phyloP scores from a whole-genome alignment of 2,113 vertebrate species.

The Carettochelys insculpta region DNA sequence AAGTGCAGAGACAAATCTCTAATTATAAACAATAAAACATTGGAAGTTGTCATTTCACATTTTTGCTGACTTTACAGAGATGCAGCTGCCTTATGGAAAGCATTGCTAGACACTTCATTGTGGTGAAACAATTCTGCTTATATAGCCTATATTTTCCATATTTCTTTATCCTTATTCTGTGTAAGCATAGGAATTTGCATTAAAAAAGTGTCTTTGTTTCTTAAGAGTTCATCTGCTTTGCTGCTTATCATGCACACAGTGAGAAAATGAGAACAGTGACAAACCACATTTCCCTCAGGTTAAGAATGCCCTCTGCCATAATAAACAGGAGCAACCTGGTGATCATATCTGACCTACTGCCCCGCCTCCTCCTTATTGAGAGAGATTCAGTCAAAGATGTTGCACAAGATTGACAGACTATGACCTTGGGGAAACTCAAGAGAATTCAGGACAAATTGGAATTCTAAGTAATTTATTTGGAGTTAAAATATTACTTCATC shows the following conservation, averaged over 20 bases:
- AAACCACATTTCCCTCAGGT: slow-evolving; percentile 18
- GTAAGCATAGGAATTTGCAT: slow-evolving; percentile 60
- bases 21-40: slow-evolving; percentile 58
- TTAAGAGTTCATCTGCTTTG: slow-evolving; percentile 61
- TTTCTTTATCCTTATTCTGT: slow-evolving; percentile 53
- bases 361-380: slow-evolving; percentile 49
- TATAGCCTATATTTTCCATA: slow-evolving; percentile 35
- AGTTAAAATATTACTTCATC: slow-evolving; percentile 56
- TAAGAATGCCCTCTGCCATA: neutral
- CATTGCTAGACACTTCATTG: slow-evolving; percentile 58
- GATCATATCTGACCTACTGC: slow-evolving; percentile 13
- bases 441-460: slow-evolving; percentile 65
- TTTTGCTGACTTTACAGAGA: slow-evolving; percentile 59
- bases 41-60: slow-evolving; percentile 40
- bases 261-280: slow-evolving; percentile 33
- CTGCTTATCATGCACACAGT: slow-evolving; percentile 50
- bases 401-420: slow-evolving; percentile 22
- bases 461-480: slow-evolving; percentile 66
- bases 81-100: slow-evolving; percentile 61
- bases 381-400: slow-evolving; percentile 51
- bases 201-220: slow-evolving; percentile 61
- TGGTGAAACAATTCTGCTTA: slow-evolving; percentile 50
- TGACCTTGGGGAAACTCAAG: slow-evolving; percentile 32
- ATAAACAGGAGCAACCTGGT: neutral
- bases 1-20: slow-evolving; percentile 51